Conservation (phyloP, 2,113 vertebrate genomes). For the Pygathrix nemaeus region DNA sequence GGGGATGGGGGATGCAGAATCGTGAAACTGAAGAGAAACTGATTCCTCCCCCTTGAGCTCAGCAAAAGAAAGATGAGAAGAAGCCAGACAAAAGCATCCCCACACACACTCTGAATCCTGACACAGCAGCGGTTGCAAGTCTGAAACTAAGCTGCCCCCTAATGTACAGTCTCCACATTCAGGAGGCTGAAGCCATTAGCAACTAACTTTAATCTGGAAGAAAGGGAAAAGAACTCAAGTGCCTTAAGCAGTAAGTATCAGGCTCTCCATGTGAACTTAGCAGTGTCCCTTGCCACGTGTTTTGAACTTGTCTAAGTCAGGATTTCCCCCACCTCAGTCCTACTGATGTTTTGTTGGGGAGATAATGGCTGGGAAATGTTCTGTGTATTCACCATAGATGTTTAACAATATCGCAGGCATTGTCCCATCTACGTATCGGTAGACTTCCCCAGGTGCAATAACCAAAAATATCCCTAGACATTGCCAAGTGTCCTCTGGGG, state of each 20-base stretch:
- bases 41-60: not conserved
- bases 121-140: not conserved
- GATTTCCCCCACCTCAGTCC: not conserved
- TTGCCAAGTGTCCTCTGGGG: not conserved
- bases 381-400: not conserved
- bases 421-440: not conserved
- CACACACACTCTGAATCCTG: not conserved
- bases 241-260: not conserved
- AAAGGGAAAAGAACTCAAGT: not conserved
- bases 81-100: not conserved
- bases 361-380: not conserved
- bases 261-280: not conserved
- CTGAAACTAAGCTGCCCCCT: slow-evolving; percentile 11
- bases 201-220: not conserved
- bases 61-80: not conserved
- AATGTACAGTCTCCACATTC: not conserved
- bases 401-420: not conserved
- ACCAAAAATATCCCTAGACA: not conserved
- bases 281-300: not conserved
- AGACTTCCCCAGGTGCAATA: not conserved
- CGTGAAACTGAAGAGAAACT: not conserved
- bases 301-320: not conserved
- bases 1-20: not conserved
- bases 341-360: not conserved
- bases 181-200: not conserved